These are phyloP conservation scores for Toxostoma redivivum DNA, from an alignment of 2,113 vertebrate genomes.

Conservation along the genomic window DNA sequence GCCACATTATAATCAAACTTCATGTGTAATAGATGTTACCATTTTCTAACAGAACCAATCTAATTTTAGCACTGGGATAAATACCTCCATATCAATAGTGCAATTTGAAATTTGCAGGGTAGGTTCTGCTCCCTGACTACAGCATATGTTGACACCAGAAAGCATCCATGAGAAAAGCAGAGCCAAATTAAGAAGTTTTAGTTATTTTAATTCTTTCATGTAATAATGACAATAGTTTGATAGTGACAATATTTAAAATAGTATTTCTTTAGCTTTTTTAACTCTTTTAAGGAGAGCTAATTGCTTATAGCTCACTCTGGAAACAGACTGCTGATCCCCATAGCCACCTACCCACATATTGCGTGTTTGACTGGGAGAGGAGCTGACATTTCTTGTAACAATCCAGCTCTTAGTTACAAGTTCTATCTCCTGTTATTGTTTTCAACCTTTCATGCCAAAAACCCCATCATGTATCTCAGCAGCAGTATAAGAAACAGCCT, in stretches of 20 bases:
- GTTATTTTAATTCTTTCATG: background rate
- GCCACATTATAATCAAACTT: background rate
- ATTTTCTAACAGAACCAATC: background rate
- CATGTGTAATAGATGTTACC: background rate
- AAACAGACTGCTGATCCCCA: background rate
- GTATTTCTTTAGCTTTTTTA: background rate
- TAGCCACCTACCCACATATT: rapidly evolving
- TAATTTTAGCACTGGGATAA: background rate
- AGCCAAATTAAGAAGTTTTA: background rate
- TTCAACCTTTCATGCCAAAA: slow-evolving; percentile 19
- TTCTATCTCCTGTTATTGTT: background rate
- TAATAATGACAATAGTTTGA: background rate
- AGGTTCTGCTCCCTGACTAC: background rate
- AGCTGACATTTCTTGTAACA: background rate
- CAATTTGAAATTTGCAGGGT: background rate
- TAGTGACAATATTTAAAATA: background rate
- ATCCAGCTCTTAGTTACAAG: slow-evolving; percentile 28
- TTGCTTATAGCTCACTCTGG: background rate
- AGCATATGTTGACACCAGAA: background rate
- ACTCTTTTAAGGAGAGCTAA: background rate
- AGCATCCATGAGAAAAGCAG: background rate
- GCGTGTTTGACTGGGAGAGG: background rate
- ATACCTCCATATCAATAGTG: background rate
- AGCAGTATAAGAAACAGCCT: background rate
- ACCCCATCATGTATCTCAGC: slow-evolving; percentile 17